phyloP scores from a whole-genome alignment of 2,888 invertebrate genomes.

The Scaptomyza flava region DNA sequence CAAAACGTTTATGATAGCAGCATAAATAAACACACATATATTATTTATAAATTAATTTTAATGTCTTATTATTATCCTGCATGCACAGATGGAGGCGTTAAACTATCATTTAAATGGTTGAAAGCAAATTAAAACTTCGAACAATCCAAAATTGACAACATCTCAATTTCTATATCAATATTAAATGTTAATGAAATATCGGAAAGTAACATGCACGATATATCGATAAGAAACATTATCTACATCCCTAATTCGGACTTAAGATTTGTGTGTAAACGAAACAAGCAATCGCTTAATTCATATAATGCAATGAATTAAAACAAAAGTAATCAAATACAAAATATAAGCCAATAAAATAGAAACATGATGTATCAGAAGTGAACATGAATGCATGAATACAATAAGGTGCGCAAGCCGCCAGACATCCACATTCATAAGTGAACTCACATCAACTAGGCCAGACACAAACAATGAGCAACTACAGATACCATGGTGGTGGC shows the following conservation, averaged over 20 bases:
- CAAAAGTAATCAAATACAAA: neutral
- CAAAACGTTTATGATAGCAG: no score
- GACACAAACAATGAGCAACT: conserved; percentile 78
- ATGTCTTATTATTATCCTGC: no score
- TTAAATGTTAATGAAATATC: neutral
- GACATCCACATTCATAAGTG: neutral
- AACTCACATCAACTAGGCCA: conserved; percentile 6
- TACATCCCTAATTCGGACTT: neutral
- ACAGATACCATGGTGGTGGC: conserved; percentile 82
- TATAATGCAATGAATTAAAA: conserved; percentile 18
- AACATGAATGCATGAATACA: neutral
- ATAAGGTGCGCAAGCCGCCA: conserved; percentile 5
- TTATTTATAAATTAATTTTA: no score
- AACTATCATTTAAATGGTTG: no score
- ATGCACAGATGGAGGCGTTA: no score
- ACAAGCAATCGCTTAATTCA: conserved; percentile 1
- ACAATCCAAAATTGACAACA: no score
- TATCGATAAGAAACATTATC: conserved; percentile 10
- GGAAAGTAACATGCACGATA: neutral
- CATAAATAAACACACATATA: no score
- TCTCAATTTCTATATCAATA: no score
- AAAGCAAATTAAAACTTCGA: no score
- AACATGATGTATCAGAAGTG: neutral
- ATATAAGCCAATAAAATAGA: neutral
- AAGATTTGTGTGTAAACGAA: conserved; percentile 12